Conservation (phyloP, 2,113 vertebrate species). For the Corvus moneduloides region DNA sequence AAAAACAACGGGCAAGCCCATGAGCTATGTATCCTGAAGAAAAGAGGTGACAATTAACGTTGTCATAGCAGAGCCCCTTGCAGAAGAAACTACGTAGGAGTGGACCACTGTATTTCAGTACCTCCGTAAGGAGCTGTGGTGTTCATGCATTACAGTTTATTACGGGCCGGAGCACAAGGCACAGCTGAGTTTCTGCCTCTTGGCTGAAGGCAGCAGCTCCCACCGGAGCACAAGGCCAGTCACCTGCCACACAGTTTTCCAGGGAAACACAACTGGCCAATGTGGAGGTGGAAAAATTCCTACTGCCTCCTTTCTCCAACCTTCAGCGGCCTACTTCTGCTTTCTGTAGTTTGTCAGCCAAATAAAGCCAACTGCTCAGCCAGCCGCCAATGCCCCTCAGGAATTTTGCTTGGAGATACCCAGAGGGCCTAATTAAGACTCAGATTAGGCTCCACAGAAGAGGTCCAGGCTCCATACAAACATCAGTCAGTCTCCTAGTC, state of each 20-base stretch:
- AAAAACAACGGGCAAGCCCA: conserved; percentile 46
- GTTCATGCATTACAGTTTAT: background rate
- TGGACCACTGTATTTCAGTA: conserved; percentile 2
- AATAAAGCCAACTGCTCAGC: background rate
- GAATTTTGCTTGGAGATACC: background rate
- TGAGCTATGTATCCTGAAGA: conserved; percentile 16
- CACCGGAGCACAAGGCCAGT: background rate
- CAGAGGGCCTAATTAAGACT: background rate
- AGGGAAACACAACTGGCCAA: background rate
- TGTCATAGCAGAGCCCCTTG: conserved; percentile 19
- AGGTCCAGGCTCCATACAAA: background rate
- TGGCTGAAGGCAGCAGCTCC: background rate
- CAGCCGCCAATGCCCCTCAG: background rate
- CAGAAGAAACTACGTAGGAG: conserved; percentile 12
- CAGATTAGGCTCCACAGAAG: background rate
- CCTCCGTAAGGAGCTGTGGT: background rate
- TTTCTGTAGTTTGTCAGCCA: background rate
- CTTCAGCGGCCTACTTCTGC: background rate
- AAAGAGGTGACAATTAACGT: conserved; percentile 51
- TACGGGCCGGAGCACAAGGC: accelerated
- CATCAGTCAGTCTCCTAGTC: background rate
- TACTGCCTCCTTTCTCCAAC: background rate
- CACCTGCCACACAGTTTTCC: background rate
- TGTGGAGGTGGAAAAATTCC: background rate
- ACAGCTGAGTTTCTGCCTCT: background rate